These are phyloP conservation scores for Phalera bucephala DNA, from an alignment of 2,888 invertebrate species.

Conservation along the genomic window DNA sequence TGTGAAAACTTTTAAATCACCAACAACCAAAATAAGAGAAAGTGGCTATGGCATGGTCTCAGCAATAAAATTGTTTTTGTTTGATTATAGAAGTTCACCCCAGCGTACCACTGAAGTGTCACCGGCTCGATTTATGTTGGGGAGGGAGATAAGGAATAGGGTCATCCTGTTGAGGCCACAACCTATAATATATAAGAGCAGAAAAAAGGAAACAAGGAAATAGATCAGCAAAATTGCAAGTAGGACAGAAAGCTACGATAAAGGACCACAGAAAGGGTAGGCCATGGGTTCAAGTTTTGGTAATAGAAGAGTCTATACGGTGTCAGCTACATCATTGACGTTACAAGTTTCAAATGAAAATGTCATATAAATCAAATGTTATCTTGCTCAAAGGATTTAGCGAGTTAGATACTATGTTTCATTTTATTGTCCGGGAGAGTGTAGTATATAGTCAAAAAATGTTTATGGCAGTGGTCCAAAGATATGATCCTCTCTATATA, in stretches of 20 bases:
- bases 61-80: slow-evolving; percentile 13
- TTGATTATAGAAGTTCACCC: slow-evolving; percentile 11
- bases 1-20: slow-evolving; percentile 5
- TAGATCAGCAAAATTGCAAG: slow-evolving; percentile 2
- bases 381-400: no score
- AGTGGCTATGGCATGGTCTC: slow-evolving; percentile 3
- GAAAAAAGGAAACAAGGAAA: slow-evolving; percentile 2
- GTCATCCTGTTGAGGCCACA: slow-evolving; percentile 12
- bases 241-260: slow-evolving; percentile 12
- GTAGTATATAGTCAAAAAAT: no score
- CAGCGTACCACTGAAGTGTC: slow-evolving; percentile 11
- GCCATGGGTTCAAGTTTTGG: slow-evolving; percentile 7
- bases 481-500: no score
- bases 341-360: slow-evolving; percentile 5
- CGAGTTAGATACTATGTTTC: no score
- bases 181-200: no score
- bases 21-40: slow-evolving; percentile 1
- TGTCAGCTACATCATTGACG: slow-evolving; percentile 4
- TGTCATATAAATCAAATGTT: slow-evolving; percentile 3
- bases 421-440: no score
- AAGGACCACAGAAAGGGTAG: slow-evolving; percentile 9
- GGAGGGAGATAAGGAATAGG: slow-evolving; percentile 12
- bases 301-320: slow-evolving; percentile 4
- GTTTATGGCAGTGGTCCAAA: no score
- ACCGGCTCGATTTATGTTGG: slow-evolving; percentile 10